phyloP scores from a whole-genome alignment of 2,888 invertebrate genomes.

The Heliconius hortense region DNA sequence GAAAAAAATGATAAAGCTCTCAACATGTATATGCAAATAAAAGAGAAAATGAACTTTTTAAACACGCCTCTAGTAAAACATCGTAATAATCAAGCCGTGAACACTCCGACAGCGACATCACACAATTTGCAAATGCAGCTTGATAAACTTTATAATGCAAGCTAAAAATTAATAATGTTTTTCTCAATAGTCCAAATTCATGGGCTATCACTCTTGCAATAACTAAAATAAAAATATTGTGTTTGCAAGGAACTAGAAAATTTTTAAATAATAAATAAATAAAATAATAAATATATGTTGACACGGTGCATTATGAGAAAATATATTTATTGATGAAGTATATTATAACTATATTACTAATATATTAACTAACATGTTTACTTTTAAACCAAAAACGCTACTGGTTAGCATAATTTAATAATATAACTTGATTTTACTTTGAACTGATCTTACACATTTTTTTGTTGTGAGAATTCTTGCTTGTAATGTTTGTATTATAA shows the following conservation, averaged over 20 bases:
- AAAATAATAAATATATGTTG: background rate
- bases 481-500: constrained; percentile 12
- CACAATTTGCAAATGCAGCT: constrained; percentile 70
- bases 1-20: constrained; percentile 58
- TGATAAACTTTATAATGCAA: constrained; percentile 64
- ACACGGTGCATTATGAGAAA: background rate
- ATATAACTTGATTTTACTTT: background rate
- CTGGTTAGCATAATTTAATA: constrained; percentile 23
- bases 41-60: constrained; percentile 67
- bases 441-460: background rate
- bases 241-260: background rate
- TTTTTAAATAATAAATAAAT: background rate
- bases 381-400: constrained; percentile 25
- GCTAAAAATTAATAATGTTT: constrained; percentile 43
- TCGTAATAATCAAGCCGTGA: constrained; percentile 45
- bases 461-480: background rate
- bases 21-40: constrained; percentile 70
- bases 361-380: constrained; percentile 12
- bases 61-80: constrained; percentile 62
- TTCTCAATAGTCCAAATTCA: no score
- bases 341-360: constrained; percentile 19
- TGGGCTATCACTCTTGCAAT: background rate
- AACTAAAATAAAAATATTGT: background rate
- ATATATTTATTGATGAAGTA: background rate
- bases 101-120: constrained; percentile 68